Evolutionary conservation across 1,140 invertebrate genomes (phyloP), one percentile per base, ranked within the genome.

Genomic region (Drosophila athabasca): DNA sequence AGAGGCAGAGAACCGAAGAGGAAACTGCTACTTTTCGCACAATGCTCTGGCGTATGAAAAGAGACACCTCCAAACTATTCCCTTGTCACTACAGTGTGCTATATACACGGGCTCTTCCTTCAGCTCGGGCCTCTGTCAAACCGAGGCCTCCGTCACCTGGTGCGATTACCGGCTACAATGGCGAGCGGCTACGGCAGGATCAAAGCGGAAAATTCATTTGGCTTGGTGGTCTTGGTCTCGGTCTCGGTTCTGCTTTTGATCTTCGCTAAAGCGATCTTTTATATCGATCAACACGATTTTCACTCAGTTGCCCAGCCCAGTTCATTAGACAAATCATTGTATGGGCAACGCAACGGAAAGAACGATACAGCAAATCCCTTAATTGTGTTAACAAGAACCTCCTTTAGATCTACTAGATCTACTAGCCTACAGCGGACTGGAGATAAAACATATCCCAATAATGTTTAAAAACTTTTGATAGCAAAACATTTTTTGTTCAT

Each of bases 131-230:
- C 59, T 53, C 64, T 68, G 76, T 71, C 75, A 70, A 82, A 49
- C 76, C 68, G 83, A 79, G 35, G 75, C 76, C 76, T 88, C 82
- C 88, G 84, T 89, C 84, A 89, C 89, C 89, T 85, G 84, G 81
- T 78, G 81, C 69, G 87, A 87, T 83, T 80, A 90, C 50, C 68
- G 43, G 69, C 54, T 61, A 82, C 76, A 83, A 89, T 79, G 65
- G 51, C 43, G 59, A 50, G 59, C 87, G 75, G 89, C 80, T 65
- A 90, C 89, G 89, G 89, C 81, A 75, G 79, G 72, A 90, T 90
- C 89, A 90, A 90, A 90, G 89, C 76, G 76, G 89, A 85, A 90
- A 90, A 90, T 85, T 76, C 75, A 90, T 90, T 90, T 74, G 74
- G 67, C 84, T 90, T 90, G 89, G 88, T 90, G 89, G 89, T 90